Evolutionary conservation across 1,140 invertebrate genomes (phyloP), one percentile per base, ranked within the genome.

Genomic region (Plectrocnemia conspersa): DNA sequence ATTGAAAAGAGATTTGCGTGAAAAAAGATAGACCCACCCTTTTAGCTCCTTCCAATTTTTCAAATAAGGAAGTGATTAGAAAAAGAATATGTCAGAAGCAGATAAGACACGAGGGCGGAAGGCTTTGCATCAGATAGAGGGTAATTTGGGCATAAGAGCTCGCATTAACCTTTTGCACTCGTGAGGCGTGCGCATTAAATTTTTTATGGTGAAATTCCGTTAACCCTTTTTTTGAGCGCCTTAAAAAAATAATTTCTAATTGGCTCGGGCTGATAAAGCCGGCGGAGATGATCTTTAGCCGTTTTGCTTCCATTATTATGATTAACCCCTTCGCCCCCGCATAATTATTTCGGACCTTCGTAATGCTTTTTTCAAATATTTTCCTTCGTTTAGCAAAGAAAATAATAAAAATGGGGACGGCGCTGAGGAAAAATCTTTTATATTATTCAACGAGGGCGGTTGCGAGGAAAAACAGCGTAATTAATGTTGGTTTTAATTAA

Each of bases 361-460:
- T 61, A 61, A 61, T 54, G 56, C 59, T 61, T 61, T 60, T 61
- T 61, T 61, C 55, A 61, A 61, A 61, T 61, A 61, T 61, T 61
- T 61, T 61, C 55, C 45, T 61, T 61, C 59, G 59, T 57, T 61
- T 57, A 61, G 54, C 52, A 57, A 61, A 38, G 59, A 61, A 61
- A 57, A 61, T 61, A 61, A 61, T 57, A 61, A 57, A 57, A 61
- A 61, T 46, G 40, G 35, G 54, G 58, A 33, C 18, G 10, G 33
- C n/a, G 33, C 5, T 3, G 35, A 38, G 13, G 33, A 24, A 25
- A 38, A 38, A 50, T 50, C 47, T 38, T 33, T 15, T 21, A n/a
- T 35, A 27, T 38, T 50, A 38, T 38, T 50, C 47, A 19, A n/a
- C n/a, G n/a, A n/a, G n/a, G n/a, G n/a, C 22, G 13, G 42, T 24